A percentile compares a stretch with the other conserved stretches of the same genome.
Conservation (phyloP, 2,797 vertebrate species). For the Acanthornis magna region DNA sequence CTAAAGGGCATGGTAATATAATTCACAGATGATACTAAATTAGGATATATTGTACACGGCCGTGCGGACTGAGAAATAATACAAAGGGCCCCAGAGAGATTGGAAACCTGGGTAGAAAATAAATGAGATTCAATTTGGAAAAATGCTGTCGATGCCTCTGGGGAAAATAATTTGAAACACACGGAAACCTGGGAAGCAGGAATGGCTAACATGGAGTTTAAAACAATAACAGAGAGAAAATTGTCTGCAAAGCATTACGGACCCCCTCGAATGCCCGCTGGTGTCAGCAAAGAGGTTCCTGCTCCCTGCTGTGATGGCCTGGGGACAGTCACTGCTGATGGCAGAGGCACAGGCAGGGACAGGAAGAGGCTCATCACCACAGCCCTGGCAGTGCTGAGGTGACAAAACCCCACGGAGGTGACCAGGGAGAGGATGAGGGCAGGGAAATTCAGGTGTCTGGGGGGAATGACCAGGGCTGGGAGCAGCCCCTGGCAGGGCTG, state of each 20-base stretch:
- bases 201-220: conserved; percentile 51
- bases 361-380: accelerated
- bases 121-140: conserved; percentile 73
- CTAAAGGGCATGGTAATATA: conserved; percentile 73
- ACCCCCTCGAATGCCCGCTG: not conserved
- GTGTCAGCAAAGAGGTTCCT: not conserved
- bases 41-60: conserved; percentile 67
- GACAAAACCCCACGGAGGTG: accelerated
- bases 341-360: not conserved
- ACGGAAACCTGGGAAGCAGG: conserved; percentile 58
- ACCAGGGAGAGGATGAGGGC: too few species aligned
- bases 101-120: conserved; percentile 65
- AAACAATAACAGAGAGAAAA: conserved; percentile 62
- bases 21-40: conserved; percentile 73
- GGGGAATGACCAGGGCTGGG: not conserved
- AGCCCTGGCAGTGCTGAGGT: not conserved
- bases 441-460: not conserved
- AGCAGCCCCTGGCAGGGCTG: not conserved
- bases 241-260: conserved; percentile 52
- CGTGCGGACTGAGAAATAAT: conserved; percentile 62
- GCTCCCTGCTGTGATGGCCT: not conserved
- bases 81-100: conserved; percentile 66
- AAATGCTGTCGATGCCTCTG: conserved; percentile 63
- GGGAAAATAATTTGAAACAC: conserved; percentile 71
- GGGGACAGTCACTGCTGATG: not conserved